Evolutionary conservation across 2,797 vertebrate species (phyloP).

Genomic region (Ceryle rudis): DNA sequence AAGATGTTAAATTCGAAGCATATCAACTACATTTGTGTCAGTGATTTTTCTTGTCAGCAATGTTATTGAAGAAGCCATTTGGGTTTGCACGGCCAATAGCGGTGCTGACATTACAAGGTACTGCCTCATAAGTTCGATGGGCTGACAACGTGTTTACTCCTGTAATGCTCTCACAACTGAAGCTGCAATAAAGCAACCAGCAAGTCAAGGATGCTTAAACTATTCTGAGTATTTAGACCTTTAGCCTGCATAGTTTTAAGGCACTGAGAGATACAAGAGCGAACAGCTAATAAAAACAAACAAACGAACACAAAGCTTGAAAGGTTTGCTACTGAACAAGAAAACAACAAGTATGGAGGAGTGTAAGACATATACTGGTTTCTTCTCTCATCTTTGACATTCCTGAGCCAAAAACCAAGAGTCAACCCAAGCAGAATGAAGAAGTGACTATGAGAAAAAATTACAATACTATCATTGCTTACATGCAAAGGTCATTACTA

Average conservation of each 20-base stretch:
- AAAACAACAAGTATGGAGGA: not conserved
- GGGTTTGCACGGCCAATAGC: not conserved
- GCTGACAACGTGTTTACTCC: not conserved
- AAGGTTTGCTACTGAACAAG: not conserved
- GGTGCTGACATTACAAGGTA: not conserved
- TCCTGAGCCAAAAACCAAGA: not conserved
- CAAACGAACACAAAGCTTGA: not conserved
- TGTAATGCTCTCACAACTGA: not conserved
- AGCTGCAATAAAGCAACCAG: not conserved
- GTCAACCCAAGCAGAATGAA: not conserved
- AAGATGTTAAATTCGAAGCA: constrained; percentile 1
- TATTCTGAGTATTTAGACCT: not conserved
- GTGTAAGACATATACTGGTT: not conserved
- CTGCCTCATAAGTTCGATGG: not conserved
- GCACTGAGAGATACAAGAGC: not conserved
- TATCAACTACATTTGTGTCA: not conserved
- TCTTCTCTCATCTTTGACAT: not conserved
- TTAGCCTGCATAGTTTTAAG: not conserved
- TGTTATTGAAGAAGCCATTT: constrained; percentile 5
- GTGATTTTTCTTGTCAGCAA: constrained; percentile 20
- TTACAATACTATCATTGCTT: not conserved
- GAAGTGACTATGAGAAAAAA: not conserved
- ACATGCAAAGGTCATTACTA: not conserved
- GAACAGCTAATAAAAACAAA: not conserved
- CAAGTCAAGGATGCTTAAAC: not conserved